These are phyloP conservation scores for Eulemur macaco DNA, from an alignment of 2,113 vertebrate genomes.

Conservation along the genomic window DNA sequence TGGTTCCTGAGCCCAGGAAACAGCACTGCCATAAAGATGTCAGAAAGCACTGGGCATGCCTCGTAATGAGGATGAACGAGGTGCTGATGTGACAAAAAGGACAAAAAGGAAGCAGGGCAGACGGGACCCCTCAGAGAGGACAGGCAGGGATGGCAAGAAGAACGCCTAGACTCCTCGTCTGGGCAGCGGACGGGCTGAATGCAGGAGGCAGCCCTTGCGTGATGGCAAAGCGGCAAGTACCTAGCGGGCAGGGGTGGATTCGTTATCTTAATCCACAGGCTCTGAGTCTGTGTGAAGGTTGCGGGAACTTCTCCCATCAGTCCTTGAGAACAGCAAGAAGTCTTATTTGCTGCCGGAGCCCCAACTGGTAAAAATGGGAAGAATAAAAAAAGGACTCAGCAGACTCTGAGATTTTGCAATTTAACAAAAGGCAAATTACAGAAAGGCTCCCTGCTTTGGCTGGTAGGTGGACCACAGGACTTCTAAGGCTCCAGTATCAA, in stretches of 20 bases:
- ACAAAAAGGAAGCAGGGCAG: neutral
- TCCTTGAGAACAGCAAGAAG: neutral
- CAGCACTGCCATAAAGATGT: neutral
- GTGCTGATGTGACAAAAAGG: neutral
- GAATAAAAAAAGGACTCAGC: neutral
- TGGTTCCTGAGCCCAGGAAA: neutral
- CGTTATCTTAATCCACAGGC: neutral
- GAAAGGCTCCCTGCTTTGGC: neutral
- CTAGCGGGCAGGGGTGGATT: neutral
- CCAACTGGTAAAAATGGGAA: neutral
- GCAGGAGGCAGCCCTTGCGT: neutral
- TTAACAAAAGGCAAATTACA: neutral
- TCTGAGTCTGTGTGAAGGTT: neutral
- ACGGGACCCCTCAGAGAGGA: neutral
- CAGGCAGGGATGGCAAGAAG: neutral
- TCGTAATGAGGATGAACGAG: neutral
- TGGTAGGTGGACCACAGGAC: neutral
- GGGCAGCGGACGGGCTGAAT: neutral
- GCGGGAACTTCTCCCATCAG: neutral
- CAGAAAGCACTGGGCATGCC: neutral
- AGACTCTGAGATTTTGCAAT: neutral
- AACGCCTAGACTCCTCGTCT: accelerated
- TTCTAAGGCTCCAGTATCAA: neutral
- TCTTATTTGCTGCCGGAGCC: neutral
- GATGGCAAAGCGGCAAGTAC: neutral